phyloP scores from a whole-genome alignment of 2,113 vertebrate species.

The Pedetes capensis region DNA sequence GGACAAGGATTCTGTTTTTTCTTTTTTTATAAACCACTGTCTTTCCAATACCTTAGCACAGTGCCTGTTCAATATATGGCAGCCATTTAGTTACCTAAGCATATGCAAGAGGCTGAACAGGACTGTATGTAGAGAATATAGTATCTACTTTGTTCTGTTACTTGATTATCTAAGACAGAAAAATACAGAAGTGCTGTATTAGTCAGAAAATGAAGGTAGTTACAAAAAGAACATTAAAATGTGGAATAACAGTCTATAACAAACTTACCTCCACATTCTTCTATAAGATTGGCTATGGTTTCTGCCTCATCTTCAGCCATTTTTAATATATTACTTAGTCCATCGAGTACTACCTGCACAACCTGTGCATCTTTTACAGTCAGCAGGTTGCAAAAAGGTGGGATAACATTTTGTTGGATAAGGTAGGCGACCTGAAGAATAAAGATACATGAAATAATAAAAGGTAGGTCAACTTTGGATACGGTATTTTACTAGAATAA shows the following conservation, averaged over 20 bases:
- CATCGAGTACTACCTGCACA: conserved; percentile 98
- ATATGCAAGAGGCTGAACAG: conserved; percentile 40
- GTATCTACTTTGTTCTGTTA: conserved; percentile 45
- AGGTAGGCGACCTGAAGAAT: conserved; percentile 93
- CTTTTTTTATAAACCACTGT: conserved; percentile 42
- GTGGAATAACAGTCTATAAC: neutral
- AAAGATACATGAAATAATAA: conserved; percentile 1
- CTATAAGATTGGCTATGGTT: conserved; percentile 98
- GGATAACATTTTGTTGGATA: conserved; percentile 98
- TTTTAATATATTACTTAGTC: conserved; percentile 99
- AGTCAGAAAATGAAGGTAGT: conserved; percentile 41
- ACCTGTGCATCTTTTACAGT: conserved; percentile 99
- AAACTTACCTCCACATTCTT: conserved; percentile 95
- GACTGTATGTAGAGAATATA: neutral
- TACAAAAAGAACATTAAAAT: conserved; percentile 26
- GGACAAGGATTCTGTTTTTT: conserved; percentile 21
- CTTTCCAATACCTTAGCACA: conserved; percentile 24
- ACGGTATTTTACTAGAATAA: neutral
- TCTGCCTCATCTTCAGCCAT: conserved; percentile 99
- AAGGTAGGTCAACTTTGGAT: neutral
- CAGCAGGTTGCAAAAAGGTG: conserved; percentile 98
- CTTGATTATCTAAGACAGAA: conserved; percentile 25
- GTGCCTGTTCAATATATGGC: conserved; percentile 10
- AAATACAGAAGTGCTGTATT: conserved; percentile 20
- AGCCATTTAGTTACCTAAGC: conserved; percentile 45